Conservation (phyloP, 2,113 vertebrate genomes). For the Catagonus wagneri region DNA sequence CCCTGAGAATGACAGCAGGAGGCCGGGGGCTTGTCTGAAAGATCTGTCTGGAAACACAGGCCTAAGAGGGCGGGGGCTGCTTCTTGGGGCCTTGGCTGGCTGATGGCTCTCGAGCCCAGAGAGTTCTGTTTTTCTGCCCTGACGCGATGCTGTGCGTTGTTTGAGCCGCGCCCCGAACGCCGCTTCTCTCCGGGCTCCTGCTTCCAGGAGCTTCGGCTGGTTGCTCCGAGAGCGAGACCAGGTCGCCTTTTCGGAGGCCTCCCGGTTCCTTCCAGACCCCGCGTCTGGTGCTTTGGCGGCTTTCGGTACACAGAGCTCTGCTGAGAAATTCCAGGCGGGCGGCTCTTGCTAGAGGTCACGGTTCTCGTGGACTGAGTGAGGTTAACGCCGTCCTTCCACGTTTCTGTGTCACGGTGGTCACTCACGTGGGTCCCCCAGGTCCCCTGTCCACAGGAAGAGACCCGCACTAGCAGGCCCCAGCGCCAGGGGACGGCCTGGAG, state of each 20-base stretch:
- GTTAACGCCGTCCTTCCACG: neutral
- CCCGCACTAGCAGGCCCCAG: neutral
- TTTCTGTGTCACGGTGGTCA: neutral
- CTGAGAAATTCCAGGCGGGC: neutral
- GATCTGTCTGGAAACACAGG: neutral
- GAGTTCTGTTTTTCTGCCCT: neutral
- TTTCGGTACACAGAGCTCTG: neutral
- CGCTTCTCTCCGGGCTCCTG: neutral
- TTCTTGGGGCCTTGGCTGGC: neutral
- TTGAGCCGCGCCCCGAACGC: rapidly evolving
- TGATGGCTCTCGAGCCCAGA: rapidly evolving
- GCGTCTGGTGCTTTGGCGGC: rapidly evolving
- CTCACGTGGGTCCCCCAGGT: neutral
- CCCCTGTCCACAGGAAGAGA: slow-evolving; percentile 35
- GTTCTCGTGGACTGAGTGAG: neutral
- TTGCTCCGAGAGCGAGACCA: neutral
- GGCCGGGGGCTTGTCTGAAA: neutral
- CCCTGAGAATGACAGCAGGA: neutral
- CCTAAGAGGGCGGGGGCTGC: neutral
- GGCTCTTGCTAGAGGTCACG: neutral
- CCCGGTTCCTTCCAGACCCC: neutral
- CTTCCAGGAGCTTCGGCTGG: neutral
- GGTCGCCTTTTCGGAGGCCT: rapidly evolving
- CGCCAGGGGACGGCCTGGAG: neutral
- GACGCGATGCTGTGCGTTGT: rapidly evolving